Evolutionary conservation across 2,888 invertebrate species (phyloP).

Genomic region (Aspidiotus rigidus): DNA sequence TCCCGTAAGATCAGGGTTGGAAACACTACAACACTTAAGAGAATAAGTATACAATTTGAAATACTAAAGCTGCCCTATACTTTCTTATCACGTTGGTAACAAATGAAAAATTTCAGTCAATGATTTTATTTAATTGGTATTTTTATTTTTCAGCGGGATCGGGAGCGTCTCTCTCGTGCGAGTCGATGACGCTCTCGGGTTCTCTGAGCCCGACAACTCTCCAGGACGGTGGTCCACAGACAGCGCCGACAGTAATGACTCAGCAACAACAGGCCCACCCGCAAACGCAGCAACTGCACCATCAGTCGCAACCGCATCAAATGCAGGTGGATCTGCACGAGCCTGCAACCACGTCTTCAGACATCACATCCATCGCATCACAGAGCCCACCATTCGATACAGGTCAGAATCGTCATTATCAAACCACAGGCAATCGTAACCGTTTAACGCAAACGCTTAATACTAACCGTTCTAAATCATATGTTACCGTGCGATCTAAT

Average conservation of each 20-base stretch:
- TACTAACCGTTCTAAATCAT: slow-evolving; percentile 12
- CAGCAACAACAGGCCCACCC: neutral
- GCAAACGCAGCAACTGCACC: slow-evolving; percentile 38
- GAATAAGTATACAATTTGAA: too few species aligned
- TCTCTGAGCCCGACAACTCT: slow-evolving; percentile 41
- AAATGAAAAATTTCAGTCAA: neutral
- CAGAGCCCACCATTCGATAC: slow-evolving; percentile 44
- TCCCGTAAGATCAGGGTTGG: too few species aligned
- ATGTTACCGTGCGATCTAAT: neutral
- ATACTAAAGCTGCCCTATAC: too few species aligned
- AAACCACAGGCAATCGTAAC: slow-evolving; percentile 1
- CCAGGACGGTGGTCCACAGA: slow-evolving; percentile 37
- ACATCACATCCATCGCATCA: slow-evolving; percentile 48
- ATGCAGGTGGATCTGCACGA: slow-evolving; percentile 47
- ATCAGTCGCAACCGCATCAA: slow-evolving; percentile 42
- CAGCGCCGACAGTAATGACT: slow-evolving; percentile 30
- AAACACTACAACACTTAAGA: too few species aligned
- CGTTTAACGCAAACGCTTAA: slow-evolving; percentile 26
- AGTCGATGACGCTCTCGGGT: slow-evolving; percentile 44
- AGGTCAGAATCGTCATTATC: slow-evolving; percentile 36
- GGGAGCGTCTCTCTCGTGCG: slow-evolving; percentile 43
- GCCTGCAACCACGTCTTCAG: slow-evolving; percentile 43
- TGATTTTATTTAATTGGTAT: neutral
- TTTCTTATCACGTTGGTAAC: too few species aligned
- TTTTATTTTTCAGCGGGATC: slow-evolving; percentile 34